Base-by-base conservation (phyloP, 2,113 vertebrate species). In the Caretta caretta region DNA sequence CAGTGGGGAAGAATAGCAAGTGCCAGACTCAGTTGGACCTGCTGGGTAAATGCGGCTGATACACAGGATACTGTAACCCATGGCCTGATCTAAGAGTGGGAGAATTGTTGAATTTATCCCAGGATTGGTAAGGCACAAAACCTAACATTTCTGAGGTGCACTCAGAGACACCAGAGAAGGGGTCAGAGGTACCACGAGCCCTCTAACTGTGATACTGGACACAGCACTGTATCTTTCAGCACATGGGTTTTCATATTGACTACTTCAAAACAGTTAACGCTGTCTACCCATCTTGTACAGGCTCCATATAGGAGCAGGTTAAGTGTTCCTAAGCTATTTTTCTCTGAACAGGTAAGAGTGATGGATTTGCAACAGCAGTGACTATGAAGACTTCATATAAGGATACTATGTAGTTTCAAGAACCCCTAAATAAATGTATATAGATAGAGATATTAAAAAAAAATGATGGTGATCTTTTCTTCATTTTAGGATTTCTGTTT, bases 321-420 rank as follows among this genome's bases (percentile, higher is more conserved):
- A 87, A 81, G 78, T 20, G 42, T 72, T 72, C 42, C 25, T 29
- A 54, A 90, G 72, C 3, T 25, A 4, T 13, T 27, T 83, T 85
- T 81, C 59, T 90, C 6, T 35, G 80, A 50, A 59, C 83, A 19
- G 89, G 78, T 83, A 83, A 72, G 53, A 90, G 25, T 27, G 89
- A 83, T 0, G 1, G 10, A 8, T 2, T 80, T 48, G 10, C 81
- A 11, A n/a, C 2, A 38, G 42, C 19, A 69, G 19, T 49, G 6
- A 10, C 27, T 24, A 46, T 42, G 78, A 88, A 27, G 65, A n/a
- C 16, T n/a, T 72, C 9, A 38, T 72, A 72, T 0, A 56, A 85
- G 54, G 7, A 1, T 0, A 53, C 5, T 72, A 90, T 76, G 14
- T 48, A 7, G 6, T 69, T 90, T 87, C 49, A 56, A 65, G 31